Conservation (phyloP, 1,140 invertebrate genomes). For the Leptestheria dahalacensis region DNA sequence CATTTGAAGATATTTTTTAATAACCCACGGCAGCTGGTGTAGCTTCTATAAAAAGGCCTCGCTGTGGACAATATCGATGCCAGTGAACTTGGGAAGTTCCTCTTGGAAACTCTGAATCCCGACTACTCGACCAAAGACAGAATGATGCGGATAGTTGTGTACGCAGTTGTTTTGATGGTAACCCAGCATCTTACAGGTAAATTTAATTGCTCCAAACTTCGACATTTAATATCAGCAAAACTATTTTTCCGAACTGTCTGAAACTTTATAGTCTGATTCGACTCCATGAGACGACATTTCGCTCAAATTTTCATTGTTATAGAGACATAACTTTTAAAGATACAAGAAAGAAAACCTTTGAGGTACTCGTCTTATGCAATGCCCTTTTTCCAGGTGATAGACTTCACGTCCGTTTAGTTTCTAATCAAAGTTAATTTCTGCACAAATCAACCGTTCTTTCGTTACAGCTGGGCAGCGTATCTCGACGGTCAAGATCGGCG, state of each 20-base stretch:
- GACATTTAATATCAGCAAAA: not conserved
- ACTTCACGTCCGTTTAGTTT: too few species aligned
- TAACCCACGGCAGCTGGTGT: not conserved
- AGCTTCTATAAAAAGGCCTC: not conserved
- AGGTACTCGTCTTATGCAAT: too few species aligned
- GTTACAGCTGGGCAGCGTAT: constrained; percentile 11
- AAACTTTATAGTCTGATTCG: not conserved
- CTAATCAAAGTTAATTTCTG: too few species aligned
- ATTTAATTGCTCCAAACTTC: not conserved
- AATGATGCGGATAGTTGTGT: not conserved
- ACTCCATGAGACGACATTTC: too few species aligned
- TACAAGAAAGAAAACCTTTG: too few species aligned
- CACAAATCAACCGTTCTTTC: too few species aligned
- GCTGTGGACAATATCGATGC: not conserved
- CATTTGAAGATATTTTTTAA: not conserved
- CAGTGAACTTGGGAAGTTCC: not conserved
- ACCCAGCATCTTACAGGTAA: too few species aligned
- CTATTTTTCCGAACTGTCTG: not conserved
- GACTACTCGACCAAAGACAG: too few species aligned
- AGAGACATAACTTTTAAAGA: too few species aligned
- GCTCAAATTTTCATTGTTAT: too few species aligned
- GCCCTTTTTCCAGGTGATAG: too few species aligned
- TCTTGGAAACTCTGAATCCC: not conserved
- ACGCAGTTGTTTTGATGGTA: not conserved
- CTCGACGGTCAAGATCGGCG: constrained; percentile 37